Base-by-base conservation (phyloP, 2,797 vertebrate species). In the Acrossocheilus fasciatus region DNA sequence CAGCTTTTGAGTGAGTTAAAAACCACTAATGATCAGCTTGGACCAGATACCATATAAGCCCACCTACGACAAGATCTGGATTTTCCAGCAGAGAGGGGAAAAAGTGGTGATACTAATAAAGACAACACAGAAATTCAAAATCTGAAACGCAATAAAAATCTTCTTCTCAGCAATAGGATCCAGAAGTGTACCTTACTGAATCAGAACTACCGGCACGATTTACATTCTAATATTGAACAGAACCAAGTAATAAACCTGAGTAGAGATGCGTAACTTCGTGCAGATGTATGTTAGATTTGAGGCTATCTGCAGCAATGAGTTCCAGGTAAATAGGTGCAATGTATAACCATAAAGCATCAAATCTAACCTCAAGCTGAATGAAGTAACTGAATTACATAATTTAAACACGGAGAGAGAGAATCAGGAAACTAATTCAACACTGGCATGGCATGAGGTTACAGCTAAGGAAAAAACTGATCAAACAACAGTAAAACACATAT, bases 201-300 rank as follows among this genome's bases (percentile, higher is more conserved):
- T 77, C 57, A 54, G 64, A 87, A 72, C 77, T 74, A 54, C 70
- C 30, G 45, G 64, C 70, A 77, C 78, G 57, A 85, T 84, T 82
- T 86, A 81, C 41, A 77, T 30, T 68, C 39, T 85, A 70, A 62
- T 82, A 87, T 85, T 82, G 87, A 89, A 85, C 43, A 54, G 72
- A 36, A 81, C 81, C 73, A 66, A 62, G 30, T 78, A 68, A 81
- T 81, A 41, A 84, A 73, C 66, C n/a, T 20, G 17, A 72, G 15
- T 39, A 23, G 34, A 12, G 23, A 26, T 36, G 50, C 45, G 76
- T 54, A 12, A 45, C 68, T 86, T 74, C 36, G n/a, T 62, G 52
- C 76, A 52, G 39, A 54, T 81, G 69, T 17, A n/a, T 45, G 43
- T 70, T 41, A 69, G 43, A 68, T 45, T 3, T 36, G 18, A 50